phyloP scores from a whole-genome alignment of 2,113 vertebrate genomes.

The Salvelinus alpinus region DNA sequence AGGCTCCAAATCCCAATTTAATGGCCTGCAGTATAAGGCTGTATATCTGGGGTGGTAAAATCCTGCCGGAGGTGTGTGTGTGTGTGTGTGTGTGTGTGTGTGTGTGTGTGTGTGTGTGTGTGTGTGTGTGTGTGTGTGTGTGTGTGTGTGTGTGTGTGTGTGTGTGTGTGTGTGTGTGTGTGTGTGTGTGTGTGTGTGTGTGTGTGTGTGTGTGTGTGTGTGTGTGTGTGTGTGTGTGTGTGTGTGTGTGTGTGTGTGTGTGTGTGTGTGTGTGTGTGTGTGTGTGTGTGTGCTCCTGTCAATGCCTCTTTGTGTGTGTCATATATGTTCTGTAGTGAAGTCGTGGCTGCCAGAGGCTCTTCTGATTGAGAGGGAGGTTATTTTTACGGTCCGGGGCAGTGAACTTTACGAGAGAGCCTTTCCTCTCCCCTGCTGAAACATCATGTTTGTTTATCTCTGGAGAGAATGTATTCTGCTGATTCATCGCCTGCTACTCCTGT shows the following conservation, averaged over 20 bases:
- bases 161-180: too few relatives aligned
- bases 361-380: constrained; percentile 64
- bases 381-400: constrained; percentile 66
- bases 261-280: constrained; percentile 15
- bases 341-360: constrained; percentile 35
- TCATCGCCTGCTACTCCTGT: constrained; percentile 64
- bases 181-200: constrained; percentile 34
- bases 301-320: constrained; percentile 27
- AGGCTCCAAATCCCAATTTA: constrained; percentile 61
- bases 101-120: too few relatives aligned
- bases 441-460: constrained; percentile 76
- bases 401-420: constrained; percentile 71
- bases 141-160: too few relatives aligned
- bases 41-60: constrained; percentile 63
- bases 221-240: constrained; percentile 32
- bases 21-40: constrained; percentile 58
- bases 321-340: constrained; percentile 51
- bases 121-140: too few relatives aligned
- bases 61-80: constrained; percentile 41
- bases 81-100: too few relatives aligned
- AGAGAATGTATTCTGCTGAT: constrained; percentile 77
- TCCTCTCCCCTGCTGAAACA: constrained; percentile 66
- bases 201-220: constrained; percentile 5
- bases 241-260: constrained; percentile 36
- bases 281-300: neutral